A percentile compares a stretch with the other conserved stretches of the same genome.
These are phyloP conservation scores for Philonicus albiceps DNA, from an alignment of 2,888 invertebrate species.

Conservation along the genomic window DNA sequence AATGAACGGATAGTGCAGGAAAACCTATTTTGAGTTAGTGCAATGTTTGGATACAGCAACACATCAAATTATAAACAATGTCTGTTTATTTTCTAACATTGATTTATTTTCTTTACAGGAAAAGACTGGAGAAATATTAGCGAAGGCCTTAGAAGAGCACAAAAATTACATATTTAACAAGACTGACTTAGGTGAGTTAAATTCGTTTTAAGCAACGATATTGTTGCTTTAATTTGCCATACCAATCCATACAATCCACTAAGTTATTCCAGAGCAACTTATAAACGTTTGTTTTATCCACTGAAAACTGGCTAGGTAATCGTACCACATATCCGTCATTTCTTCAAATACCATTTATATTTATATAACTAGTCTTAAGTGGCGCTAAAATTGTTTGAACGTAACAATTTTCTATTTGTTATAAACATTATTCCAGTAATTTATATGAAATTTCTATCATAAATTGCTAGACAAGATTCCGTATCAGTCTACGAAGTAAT, in stretches of 20 bases:
- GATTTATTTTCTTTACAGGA: constrained; percentile 46
- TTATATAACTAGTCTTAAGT: too few relatives aligned
- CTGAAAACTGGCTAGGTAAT: too few relatives aligned
- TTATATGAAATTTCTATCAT: not conserved
- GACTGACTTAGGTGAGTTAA: constrained; percentile 49
- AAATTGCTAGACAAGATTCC: not conserved
- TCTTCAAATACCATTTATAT: too few relatives aligned
- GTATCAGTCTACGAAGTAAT: not conserved
- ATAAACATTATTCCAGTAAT: not conserved
- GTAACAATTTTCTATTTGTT: too few relatives aligned
- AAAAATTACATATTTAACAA: constrained; percentile 48
- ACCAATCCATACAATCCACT: too few relatives aligned
- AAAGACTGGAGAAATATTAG: constrained; percentile 50
- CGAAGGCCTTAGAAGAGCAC: constrained; percentile 49
- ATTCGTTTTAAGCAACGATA: not conserved
- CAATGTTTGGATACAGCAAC: not conserved
- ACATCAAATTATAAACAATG: not conserved
- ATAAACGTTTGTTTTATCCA: too few relatives aligned
- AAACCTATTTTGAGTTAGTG: not conserved
- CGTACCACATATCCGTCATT: too few relatives aligned
- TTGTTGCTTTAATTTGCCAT: not conserved
- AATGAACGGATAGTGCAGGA: not conserved
- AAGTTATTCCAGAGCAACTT: too few relatives aligned
- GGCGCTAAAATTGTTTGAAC: too few relatives aligned
- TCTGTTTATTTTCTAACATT: not conserved